phyloP scores from a whole-genome alignment of 2,113 vertebrate genomes.

The Chionis minor region DNA sequence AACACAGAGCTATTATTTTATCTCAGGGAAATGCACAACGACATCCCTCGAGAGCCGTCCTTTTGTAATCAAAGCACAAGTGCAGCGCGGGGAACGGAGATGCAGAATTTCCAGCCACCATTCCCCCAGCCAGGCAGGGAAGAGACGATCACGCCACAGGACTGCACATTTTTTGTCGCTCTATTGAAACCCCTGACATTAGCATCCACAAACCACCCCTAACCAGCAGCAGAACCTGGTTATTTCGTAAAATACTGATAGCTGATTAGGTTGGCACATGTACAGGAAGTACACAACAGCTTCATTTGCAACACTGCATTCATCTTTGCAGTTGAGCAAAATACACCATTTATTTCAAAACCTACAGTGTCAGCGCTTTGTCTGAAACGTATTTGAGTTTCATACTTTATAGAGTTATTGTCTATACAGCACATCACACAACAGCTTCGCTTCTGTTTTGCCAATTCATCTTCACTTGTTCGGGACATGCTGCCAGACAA shows the following conservation, averaged over 20 bases:
- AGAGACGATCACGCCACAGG: neutral
- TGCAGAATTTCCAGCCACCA: neutral
- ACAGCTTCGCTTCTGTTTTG: neutral
- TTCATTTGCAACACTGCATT: neutral
- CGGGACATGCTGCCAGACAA: neutral
- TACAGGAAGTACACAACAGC: neutral
- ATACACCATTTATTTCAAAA: neutral
- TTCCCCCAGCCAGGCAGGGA: neutral
- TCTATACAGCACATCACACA: neutral
- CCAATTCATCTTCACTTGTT: neutral
- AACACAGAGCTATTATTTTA: conserved; percentile 35
- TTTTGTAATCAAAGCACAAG: conserved; percentile 31
- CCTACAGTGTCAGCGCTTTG: neutral
- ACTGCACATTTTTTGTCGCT: neutral
- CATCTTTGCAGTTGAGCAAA: neutral
- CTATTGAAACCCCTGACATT: neutral
- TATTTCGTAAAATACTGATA: neutral
- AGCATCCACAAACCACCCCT: neutral
- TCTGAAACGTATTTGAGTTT: neutral
- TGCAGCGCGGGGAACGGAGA: neutral
- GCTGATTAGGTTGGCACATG: neutral
- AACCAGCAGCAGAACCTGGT: neutral
- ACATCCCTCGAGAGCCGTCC: conserved; percentile 33
- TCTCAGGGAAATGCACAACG: neutral
- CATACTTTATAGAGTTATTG: neutral